These are phyloP conservation scores for Hephaestus fuliginosus DNA, from an alignment of 2,797 vertebrate species.

Conservation along the genomic window DNA sequence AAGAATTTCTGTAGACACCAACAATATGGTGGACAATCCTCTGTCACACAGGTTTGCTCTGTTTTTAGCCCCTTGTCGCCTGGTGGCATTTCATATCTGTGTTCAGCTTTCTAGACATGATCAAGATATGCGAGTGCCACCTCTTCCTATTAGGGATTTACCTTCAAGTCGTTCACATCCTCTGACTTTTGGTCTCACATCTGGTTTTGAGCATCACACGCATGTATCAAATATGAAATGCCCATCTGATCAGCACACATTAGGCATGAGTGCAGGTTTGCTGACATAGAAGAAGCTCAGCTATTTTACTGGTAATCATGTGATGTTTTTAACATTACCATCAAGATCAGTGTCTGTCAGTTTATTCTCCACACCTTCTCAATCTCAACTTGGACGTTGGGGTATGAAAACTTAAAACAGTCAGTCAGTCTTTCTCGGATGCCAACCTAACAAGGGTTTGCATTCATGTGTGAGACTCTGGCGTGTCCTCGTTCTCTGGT, in stretches of 20 bases:
- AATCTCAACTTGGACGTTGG: background rate
- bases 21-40: background rate
- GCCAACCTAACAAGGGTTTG: background rate
- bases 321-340: background rate
- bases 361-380: background rate
- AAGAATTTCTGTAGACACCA: background rate
- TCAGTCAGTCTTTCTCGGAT: background rate
- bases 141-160: background rate
- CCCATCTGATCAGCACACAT: background rate
- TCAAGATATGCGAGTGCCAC: background rate
- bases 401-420: background rate
- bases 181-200: background rate
- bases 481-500: constrained; percentile 7
- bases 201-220: background rate
- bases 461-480: constrained; percentile 22
- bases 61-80: background rate
- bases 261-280: background rate
- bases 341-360: background rate
- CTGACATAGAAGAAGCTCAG: background rate
- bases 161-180: background rate
- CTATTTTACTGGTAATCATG: background rate
- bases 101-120: background rate
- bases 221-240: background rate
- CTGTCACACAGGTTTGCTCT: background rate
- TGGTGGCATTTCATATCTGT: background rate